Conservation (phyloP, 2,113 vertebrate species). For the Rousettus leschenaultii region DNA sequence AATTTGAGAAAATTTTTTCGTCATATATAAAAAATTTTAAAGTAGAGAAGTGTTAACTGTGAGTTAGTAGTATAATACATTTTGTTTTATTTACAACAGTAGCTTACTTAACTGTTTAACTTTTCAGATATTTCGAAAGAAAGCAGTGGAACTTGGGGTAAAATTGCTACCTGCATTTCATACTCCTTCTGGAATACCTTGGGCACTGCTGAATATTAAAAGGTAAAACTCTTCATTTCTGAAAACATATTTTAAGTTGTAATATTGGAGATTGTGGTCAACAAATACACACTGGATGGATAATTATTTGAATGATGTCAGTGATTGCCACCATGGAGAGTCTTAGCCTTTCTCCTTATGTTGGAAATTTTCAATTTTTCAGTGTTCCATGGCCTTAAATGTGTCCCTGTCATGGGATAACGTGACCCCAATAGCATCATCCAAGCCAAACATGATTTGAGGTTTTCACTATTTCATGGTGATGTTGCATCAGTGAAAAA, state of each 20-base stretch:
- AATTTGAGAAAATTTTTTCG: background rate
- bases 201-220: slow-evolving; percentile 98
- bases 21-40: background rate
- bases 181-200: slow-evolving; percentile 97
- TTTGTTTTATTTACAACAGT: slow-evolving; percentile 45
- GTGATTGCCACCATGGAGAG: background rate
- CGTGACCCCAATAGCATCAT: background rate
- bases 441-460: background rate
- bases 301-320: background rate
- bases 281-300: background rate
- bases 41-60: background rate
- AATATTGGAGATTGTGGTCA: background rate
- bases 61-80: background rate
- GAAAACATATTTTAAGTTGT: slow-evolving; percentile 46
- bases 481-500: background rate
- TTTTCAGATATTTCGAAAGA: slow-evolving; percentile 92
- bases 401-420: background rate
- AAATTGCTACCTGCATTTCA: slow-evolving; percentile 98
- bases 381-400: background rate
- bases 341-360: background rate
- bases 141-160: slow-evolving; percentile 96
- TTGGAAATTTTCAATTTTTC: background rate
- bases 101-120: slow-evolving; percentile 73
- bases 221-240: slow-evolving; percentile 87
- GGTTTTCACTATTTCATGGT: background rate